These are phyloP conservation scores for Kryphioiulus occultus DNA, from an alignment of 2,888 invertebrate species.

Conservation along the genomic window DNA sequence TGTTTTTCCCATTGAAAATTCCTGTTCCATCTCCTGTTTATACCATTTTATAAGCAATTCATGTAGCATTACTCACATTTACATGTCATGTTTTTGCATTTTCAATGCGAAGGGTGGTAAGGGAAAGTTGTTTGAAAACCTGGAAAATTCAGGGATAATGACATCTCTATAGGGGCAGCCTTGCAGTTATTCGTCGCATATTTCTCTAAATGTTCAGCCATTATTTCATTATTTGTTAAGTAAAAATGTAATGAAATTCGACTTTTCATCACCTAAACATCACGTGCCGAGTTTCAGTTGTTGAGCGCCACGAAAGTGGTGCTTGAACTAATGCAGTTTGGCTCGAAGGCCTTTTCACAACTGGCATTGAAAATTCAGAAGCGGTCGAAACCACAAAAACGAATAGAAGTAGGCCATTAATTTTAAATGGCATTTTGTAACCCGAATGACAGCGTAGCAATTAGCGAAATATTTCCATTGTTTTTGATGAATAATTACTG, in stretches of 20 bases:
- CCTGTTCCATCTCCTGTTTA: no score
- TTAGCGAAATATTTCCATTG: constrained; percentile 13
- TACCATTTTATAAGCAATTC: no score
- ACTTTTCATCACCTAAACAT: not conserved
- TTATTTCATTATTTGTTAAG: no score
- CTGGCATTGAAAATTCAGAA: not conserved
- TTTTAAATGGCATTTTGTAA: constrained; percentile 1
- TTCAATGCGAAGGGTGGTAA: no score
- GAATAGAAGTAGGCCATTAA: not conserved
- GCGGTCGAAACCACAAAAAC: not conserved
- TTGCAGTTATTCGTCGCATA: no score
- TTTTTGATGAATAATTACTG: constrained; percentile 29
- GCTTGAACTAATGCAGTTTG: not conserved
- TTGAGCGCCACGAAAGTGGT: not conserved
- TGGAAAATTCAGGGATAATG: no score
- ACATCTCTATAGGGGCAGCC: no score
- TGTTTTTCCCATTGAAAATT: no score
- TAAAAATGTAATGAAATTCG: not conserved
- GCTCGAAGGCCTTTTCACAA: not conserved
- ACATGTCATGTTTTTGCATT: no score
- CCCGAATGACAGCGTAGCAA: not conserved
- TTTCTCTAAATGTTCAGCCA: no score
- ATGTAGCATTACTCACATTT: no score
- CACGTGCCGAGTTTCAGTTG: not conserved
- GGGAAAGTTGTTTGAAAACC: no score